Evolutionary conservation across 53 echinoderm and acorn worm species (phyloP).

Genomic region (Hippasteria phrygiana): DNA sequence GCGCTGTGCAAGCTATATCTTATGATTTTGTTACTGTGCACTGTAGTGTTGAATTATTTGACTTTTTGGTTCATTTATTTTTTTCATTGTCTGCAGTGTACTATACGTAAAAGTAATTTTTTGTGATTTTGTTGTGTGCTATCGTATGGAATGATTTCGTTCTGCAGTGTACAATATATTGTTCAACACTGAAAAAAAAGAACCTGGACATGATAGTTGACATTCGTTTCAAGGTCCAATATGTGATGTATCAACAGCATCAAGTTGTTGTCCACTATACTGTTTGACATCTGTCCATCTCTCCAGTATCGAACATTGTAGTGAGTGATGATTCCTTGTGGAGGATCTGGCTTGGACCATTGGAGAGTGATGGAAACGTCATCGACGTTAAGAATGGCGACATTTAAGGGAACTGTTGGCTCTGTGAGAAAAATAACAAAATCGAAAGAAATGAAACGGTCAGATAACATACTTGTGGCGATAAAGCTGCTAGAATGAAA

Average conservation of each 20-base stretch:
- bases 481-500: background rate
- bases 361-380: too few species aligned
- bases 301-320: too few species aligned
- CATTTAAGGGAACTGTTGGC: background rate
- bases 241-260: background rate
- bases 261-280: background rate
- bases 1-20: too few species aligned
- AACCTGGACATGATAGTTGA: constrained; percentile 26
- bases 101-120: too few species aligned
- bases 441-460: background rate
- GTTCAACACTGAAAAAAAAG: background rate
- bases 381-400: background rate
- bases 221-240: background rate
- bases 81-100: too few species aligned
- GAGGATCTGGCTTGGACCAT: background rate
- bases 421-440: background rate
- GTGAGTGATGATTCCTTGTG: background rate
- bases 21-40: too few species aligned
- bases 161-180: background rate
- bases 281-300: background rate
- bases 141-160: background rate
- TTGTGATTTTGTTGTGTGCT: background rate
- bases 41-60: too few species aligned
- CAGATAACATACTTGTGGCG: too few species aligned
- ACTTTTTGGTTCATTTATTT: too few species aligned